Base-by-base conservation (phyloP, 1,140 invertebrate genomes). In the Aethina tumida region DNA sequence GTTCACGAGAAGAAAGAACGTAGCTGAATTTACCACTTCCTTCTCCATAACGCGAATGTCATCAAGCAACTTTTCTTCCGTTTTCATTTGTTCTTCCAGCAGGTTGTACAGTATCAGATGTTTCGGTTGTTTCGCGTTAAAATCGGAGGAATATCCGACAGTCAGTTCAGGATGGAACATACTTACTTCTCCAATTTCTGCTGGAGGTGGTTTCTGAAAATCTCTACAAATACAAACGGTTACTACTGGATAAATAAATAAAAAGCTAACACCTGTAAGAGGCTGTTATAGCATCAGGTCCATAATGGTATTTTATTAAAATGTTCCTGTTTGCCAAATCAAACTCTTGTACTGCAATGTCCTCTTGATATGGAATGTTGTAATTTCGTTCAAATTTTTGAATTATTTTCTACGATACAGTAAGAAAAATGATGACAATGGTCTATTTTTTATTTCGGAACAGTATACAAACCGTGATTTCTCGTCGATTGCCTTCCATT, bases 331-430 rank as follows among this genome's bases (percentile, higher is more conserved):
- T 68, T 16, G 60, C 52, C 2, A 80, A 65, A 29, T 68, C 60
- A 48, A 80, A 84, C 28, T 71, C 73, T 21, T 74, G 69, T n/a
- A 70, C 66, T 10, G 75, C 75, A 12, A 86, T 65, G 37, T 85
- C 75, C 21, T 74, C 58, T 3, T 60, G 58, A 1, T 75, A 67
- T 0, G 66, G 65, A 12, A 73, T 53, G 3, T 50, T 43, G 20
- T 63, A 45, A 41, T 82, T 70, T 15, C 77, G 68, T 9, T 69
- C 48, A 55, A 71, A 83, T 10, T 72, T 73, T 57, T 84, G 79
- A 2, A 61, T 52, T 2, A 82, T 67, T 61, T 62, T 67, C 71
- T 74, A n/a, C n/a, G n/a, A n/a, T n/a, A n/a, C n/a, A n/a, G 19
- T 15, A 61, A 62, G 15, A 14, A 22, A 41, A 36, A 29, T 18